Percentiles rank a stretch among this genome's conserved stretches.
phyloP scores from a whole-genome alignment of 2,888 invertebrate genomes.

The Syrista parreyssii region DNA sequence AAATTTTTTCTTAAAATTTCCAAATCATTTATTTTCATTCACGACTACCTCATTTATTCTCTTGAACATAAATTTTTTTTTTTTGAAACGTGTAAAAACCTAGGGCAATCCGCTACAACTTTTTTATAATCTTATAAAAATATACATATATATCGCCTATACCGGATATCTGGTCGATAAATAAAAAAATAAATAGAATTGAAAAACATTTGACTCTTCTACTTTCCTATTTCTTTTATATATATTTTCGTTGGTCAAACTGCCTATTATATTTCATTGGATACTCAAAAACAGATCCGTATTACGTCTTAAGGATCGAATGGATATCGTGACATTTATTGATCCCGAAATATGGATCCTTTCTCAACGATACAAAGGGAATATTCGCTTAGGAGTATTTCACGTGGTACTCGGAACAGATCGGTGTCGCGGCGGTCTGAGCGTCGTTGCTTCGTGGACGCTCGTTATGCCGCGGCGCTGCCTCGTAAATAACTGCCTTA shows the following conservation, averaged over 20 bases:
- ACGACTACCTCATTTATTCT: not conserved
- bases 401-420: conserved; percentile 52
- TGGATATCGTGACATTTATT: not conserved
- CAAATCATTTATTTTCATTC: not conserved
- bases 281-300: not conserved
- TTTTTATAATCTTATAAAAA: not conserved
- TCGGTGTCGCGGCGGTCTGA: conserved; percentile 54
- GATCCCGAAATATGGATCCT: not conserved
- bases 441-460: conserved; percentile 51
- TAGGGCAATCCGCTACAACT: not conserved
- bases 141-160: not conserved
- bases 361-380: not conserved
- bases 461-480: conserved; percentile 58
- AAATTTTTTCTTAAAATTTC: not conserved
- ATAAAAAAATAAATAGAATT: not conserved
- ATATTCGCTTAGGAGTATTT: conserved; percentile 56
- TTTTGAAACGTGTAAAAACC: not conserved
- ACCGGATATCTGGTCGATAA: not conserved
- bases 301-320: not conserved
- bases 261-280: not conserved
- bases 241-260: not conserved
- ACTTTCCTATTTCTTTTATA: not conserved
- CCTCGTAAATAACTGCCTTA: conserved; percentile 60
- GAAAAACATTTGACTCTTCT: not conserved
- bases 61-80: not conserved